phyloP scores from a whole-genome alignment of 2,113 vertebrate genomes.

The Maccullochella peelii region DNA sequence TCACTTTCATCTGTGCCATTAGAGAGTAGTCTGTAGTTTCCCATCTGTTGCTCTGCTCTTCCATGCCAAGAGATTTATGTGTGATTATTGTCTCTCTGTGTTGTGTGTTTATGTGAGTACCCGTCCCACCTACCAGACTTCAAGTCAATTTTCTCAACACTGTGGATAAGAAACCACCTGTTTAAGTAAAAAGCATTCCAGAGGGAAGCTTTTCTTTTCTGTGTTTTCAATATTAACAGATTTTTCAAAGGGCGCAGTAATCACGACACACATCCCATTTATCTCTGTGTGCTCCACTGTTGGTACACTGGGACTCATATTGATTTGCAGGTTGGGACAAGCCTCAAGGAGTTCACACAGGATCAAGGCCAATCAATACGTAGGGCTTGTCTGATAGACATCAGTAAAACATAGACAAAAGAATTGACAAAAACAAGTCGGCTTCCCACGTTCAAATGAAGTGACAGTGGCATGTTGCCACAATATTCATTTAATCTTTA shows the following conservation, averaged over 20 bases:
- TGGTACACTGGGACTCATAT: constrained; percentile 26
- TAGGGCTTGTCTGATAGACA: constrained; percentile 20
- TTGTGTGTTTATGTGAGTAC: constrained; percentile 41
- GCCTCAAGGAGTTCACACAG: constrained; percentile 33
- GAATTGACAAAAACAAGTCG: constrained; percentile 1
- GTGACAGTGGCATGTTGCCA: neutral
- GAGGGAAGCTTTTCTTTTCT: neutral
- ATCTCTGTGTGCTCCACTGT: constrained; percentile 39
- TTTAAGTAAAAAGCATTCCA: constrained; percentile 46
- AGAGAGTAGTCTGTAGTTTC: constrained; percentile 32
- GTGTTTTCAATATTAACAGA: constrained; percentile 19
- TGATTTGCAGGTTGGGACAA: constrained; percentile 44
- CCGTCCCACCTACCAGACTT: constrained; percentile 15
- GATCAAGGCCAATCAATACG: constrained; percentile 65
- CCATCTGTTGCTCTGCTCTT: constrained; percentile 39
- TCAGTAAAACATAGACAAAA: constrained; percentile 24
- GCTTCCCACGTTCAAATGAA: neutral
- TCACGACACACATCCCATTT: constrained; percentile 41
- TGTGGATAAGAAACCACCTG: constrained; percentile 51
- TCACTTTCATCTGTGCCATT: constrained; percentile 41
- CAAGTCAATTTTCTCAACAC: constrained; percentile 25
- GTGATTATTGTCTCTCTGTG: constrained; percentile 31
- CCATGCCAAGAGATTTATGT: constrained; percentile 28
- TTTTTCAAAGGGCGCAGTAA: constrained; percentile 52
- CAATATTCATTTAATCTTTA: neutral